Evolutionary conservation across 2,888 invertebrate genomes (phyloP).

Genomic region (Tinea trinotella): DNA sequence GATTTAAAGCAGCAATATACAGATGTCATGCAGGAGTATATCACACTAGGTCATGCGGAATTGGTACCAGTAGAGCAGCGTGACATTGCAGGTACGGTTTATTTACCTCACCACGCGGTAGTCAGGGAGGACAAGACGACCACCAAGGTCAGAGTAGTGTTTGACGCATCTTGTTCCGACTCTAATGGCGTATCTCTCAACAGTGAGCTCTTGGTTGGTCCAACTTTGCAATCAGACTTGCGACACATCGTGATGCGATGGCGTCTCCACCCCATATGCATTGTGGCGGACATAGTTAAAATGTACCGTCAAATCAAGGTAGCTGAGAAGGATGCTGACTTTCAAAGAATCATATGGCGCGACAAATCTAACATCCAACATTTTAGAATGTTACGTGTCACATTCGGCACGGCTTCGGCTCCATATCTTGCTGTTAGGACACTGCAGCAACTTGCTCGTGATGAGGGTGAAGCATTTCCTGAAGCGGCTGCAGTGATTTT

Average conservation of each 20-base stretch:
- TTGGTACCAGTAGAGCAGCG: slow-evolving; percentile 18
- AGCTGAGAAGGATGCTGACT: slow-evolving; percentile 25
- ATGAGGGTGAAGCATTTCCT: slow-evolving; percentile 26
- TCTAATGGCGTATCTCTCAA: slow-evolving; percentile 27
- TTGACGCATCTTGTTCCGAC: slow-evolving; percentile 26
- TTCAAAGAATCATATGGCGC: slow-evolving; percentile 26
- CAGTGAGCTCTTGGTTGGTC: slow-evolving; percentile 26
- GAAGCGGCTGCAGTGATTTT: slow-evolving; percentile 24
- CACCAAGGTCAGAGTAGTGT: slow-evolving; percentile 29
- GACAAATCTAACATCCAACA: slow-evolving; percentile 22
- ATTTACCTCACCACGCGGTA: too few species aligned
- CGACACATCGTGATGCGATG: slow-evolving; percentile 29
- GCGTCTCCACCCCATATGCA: slow-evolving; percentile 24
- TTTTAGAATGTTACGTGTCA: slow-evolving; percentile 26
- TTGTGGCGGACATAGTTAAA: slow-evolving; percentile 30
- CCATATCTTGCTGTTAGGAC: slow-evolving; percentile 29
- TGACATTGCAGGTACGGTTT: slow-evolving; percentile 21
- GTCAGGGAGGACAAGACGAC: slow-evolving; percentile 27
- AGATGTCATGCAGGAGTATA: slow-evolving; percentile 25
- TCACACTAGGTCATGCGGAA: slow-evolving; percentile 26
- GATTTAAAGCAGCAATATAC: slow-evolving; percentile 23
- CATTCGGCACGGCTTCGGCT: slow-evolving; percentile 30
- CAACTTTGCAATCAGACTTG: slow-evolving; percentile 28
- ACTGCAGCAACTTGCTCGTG: slow-evolving; percentile 27
- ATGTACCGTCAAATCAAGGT: slow-evolving; percentile 32